These are phyloP conservation scores for Trissolcus brochymenae DNA, from an alignment of 2,888 invertebrate genomes.

Conservation along the genomic window DNA sequence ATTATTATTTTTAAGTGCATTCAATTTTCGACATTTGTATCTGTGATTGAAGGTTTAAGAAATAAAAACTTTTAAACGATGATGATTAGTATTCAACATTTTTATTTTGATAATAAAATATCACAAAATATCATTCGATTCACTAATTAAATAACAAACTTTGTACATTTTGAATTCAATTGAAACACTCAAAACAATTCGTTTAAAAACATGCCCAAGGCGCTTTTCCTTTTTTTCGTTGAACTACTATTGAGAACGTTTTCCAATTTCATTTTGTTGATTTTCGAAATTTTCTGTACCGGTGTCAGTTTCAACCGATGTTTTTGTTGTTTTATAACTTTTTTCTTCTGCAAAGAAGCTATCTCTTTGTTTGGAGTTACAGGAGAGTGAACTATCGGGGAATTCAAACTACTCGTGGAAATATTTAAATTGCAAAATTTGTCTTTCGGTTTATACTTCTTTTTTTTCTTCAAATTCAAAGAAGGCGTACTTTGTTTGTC, in stretches of 20 bases:
- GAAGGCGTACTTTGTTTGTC: constrained; percentile 2
- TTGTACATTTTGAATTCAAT: not conserved
- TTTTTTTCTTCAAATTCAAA: constrained; percentile 57
- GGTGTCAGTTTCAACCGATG: constrained; percentile 41
- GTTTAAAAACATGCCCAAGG: constrained; percentile 68
- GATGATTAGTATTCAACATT: not conserved
- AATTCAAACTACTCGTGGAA: constrained; percentile 38
- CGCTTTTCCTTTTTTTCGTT: constrained; percentile 62
- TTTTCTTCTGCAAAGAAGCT: constrained; percentile 2
- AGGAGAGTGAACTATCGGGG: constrained; percentile 10
- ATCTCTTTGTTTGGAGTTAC: not conserved
- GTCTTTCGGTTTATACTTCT: constrained; percentile 73
- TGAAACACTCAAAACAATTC: constrained; percentile 60
- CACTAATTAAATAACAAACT: not conserved
- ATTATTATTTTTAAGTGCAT: constrained; percentile 31
- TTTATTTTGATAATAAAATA: not conserved
- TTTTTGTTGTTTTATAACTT: constrained; percentile 9
- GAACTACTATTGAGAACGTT: constrained; percentile 61
- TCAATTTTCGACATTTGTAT: constrained; percentile 44
- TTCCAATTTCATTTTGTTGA: constrained; percentile 66
- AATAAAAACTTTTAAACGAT: constrained; percentile 30
- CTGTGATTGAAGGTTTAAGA: constrained; percentile 44
- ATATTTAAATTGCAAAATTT: constrained; percentile 75
- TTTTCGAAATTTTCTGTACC: constrained; percentile 61
- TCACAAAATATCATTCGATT: too few species aligned